Evolutionary conservation across 2,113 vertebrate genomes (phyloP), one percentile per base, ranked within the genome.

Genomic region (Macroglossus sobrinus): DNA sequence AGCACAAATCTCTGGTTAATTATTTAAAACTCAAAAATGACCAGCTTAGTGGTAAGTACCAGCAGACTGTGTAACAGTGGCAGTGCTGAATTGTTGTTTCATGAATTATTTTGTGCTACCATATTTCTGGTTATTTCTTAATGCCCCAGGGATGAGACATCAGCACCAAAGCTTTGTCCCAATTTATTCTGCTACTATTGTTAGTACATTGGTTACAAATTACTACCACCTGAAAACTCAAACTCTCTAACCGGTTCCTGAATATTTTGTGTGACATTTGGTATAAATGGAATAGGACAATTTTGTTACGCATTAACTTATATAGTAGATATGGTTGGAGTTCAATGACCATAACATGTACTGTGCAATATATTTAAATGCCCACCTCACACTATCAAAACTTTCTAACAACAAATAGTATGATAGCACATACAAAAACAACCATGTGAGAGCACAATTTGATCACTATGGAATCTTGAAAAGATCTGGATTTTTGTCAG

Each of bases 361-460:
- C 33, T 40, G 10, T 74, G 24, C n/a, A 96, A 68, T 38, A 82
- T 19, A 87, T 78, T 80, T 80, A 96, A 91, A 85, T 50, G 68
- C 8, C 30, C 63, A 50, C n/a, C n/a, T 66, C 47, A 79, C 74
- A 84, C 26, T 30, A 84, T 69, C 38, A 78, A 86, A 76, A 95
- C 43, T 61, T 93, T 55, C 86, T 90, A 79, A 90, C 24, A 87
- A 53, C 33, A 64, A 88, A 92, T 2, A 47, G 18, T 55, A 87
- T 64, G 68, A 76, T 0, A 30, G 35, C 26, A 78, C 45, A 87
- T 71, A 86, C 30, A 80, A 38, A 93, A 91, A 94, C 82, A 21
- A 50, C 43, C 63, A 61, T 76, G 55, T 84, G 55, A 72, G 1
- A 91, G 9, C 24, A 72, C 30, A 61, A 16, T 24, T 0, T 81